Evolutionary conservation across 2,797 vertebrate species (phyloP).

Genomic region (Xerus rutilus): DNA sequence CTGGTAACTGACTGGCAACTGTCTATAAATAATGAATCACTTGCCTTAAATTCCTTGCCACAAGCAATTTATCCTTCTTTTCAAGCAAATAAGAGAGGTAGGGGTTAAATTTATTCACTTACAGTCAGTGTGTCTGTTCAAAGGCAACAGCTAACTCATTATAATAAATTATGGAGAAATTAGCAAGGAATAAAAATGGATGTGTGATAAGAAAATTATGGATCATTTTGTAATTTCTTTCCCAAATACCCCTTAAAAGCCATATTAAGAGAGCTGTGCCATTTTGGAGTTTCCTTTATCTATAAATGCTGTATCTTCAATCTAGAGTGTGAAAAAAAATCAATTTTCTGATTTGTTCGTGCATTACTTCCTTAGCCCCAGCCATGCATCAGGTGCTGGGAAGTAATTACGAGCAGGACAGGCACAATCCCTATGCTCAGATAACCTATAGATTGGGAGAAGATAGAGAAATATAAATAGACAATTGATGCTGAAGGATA

Average conservation of each 20-base stretch:
- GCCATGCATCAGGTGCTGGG: background rate
- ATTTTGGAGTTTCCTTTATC: background rate
- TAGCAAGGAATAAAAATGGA: constrained; percentile 48
- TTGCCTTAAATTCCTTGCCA: constrained; percentile 68
- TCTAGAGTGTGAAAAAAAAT: background rate
- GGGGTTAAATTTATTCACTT: constrained; percentile 54
- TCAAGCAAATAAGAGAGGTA: constrained; percentile 48
- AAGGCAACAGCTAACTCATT: constrained; percentile 21
- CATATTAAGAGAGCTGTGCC: constrained; percentile 20
- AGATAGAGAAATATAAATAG: background rate
- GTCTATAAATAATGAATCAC: constrained; percentile 70
- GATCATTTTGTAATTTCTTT: constrained; percentile 52
- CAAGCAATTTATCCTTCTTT: constrained; percentile 61
- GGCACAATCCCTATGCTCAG: background rate
- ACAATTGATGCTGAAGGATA: background rate
- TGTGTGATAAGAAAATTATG: constrained; percentile 49
- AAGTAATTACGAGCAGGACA: constrained; percentile 31
- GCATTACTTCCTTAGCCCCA: background rate
- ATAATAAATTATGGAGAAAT: constrained; percentile 61
- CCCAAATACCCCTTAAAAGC: background rate
- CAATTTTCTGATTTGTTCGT: constrained; percentile 36
- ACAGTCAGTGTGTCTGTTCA: background rate
- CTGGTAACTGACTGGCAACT: constrained; percentile 75
- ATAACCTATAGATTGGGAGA: background rate
- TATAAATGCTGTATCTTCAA: background rate